phyloP scores from a whole-genome alignment of 2,888 invertebrate genomes.

The Stratiomys singularior region DNA sequence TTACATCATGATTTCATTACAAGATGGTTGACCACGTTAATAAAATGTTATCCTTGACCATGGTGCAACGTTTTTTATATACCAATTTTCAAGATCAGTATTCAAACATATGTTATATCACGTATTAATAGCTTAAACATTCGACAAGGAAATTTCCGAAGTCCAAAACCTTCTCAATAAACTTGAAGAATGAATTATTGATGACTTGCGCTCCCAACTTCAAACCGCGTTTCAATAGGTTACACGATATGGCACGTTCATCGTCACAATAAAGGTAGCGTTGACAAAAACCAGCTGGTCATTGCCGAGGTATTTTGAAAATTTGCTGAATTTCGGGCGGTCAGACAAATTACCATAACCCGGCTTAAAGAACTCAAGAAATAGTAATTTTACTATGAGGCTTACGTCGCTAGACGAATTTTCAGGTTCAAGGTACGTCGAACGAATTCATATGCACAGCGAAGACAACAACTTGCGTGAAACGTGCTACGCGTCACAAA shows the following conservation, averaged over 20 bases:
- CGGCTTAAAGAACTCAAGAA: constrained; percentile 12
- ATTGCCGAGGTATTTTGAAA: constrained; percentile 3
- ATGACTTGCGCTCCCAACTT: background rate
- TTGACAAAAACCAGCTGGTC: constrained; percentile 10
- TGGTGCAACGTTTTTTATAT: too few species aligned
- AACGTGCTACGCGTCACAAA: too few species aligned
- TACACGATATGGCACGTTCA: too few species aligned
- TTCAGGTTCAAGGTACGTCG: too few species aligned
- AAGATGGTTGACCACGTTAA: background rate
- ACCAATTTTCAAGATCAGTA: too few species aligned
- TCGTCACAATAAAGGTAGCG: constrained; percentile 8
- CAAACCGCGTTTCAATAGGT: too few species aligned
- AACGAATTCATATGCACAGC: too few species aligned
- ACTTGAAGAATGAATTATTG: background rate
- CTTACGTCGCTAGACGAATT: too few species aligned
- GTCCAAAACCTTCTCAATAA: background rate
- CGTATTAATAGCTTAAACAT: too few species aligned
- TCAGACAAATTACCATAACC: background rate
- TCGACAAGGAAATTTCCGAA: too few species aligned
- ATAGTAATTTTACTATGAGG: background rate
- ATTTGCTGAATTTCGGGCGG: background rate
- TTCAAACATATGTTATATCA: too few species aligned
- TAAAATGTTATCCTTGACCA: background rate
- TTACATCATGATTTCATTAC: background rate
- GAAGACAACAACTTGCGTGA: too few species aligned